Base-by-base conservation (phyloP, 1,140 invertebrate species). In the Eubasilissa regina region DNA sequence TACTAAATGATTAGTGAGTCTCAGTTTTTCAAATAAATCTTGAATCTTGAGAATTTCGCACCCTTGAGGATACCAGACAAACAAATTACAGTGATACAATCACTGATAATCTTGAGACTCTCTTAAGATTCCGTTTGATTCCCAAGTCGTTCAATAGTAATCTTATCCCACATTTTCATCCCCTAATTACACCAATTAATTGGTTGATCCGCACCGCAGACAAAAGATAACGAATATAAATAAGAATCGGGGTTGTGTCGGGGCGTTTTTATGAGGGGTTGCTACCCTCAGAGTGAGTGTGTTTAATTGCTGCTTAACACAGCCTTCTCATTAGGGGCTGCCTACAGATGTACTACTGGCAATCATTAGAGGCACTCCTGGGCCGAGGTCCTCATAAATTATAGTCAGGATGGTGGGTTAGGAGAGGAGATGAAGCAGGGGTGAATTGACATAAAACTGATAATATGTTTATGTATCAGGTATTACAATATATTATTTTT, bases 301-400 rank as follows among this genome's bases (percentile, higher is more conserved):
- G 73, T 43, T 56, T 75, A 75, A 75, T 75, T 75, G 43, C 73
- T 58, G 73, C 56, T 75, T 44, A 58, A 62, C 56, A 62, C 53
- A 58, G 56, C 51, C 73, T 44, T 75, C 73, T 75, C 73, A 75
- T 75, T 75, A 75, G 17, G 53, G 73, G 45, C 43, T 25, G n/a
- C 62, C 25, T 58, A 74, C n/a, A 43, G 13, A 70, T 10, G 48
- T 70, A 53, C 17, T 11, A 19, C 56, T 21, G 73, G 56, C 25
- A 75, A 75, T 62, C 73, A 75, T 75, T 75, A 75, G 56, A 62
- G 73, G 25, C 73, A 75, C 73, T 75, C 56, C 25, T 43, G 25
- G 45, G 64, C 25, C 51, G 51, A 62, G 73, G 53, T 75, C 51
- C 73, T 75, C 73, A 75, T 75, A 75, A 75, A 75, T 75, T 75